Evolutionary conservation across 2,888 invertebrate genomes (phyloP).

Genomic region (Pelosia muscerda): DNA sequence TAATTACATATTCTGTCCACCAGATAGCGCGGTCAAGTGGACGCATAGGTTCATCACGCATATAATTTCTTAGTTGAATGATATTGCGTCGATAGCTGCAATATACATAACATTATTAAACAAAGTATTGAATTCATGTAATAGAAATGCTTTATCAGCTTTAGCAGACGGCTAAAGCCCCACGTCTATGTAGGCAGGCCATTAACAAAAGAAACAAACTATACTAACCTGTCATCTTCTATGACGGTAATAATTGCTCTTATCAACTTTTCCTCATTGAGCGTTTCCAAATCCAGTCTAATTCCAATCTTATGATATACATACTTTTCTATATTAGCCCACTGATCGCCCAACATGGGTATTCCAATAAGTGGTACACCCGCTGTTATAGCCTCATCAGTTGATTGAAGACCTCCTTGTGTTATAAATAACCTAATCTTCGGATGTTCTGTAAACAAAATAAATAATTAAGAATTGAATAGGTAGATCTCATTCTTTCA

Average conservation of each 20-base stretch:
- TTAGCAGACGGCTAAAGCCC: no score
- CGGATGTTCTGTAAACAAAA: conserved; percentile 59
- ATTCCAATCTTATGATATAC: conserved; percentile 27
- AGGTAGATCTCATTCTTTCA: no score
- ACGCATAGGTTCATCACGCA: conserved; percentile 3
- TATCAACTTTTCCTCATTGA: conserved; percentile 14
- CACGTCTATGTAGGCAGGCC: no score
- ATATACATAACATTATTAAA: not conserved
- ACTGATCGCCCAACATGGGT: conserved; percentile 69
- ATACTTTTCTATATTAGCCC: conserved; percentile 63
- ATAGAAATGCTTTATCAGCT: no score
- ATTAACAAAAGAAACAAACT: not conserved
- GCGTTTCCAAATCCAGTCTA: conserved; percentile 17
- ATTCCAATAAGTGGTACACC: conserved; percentile 70
- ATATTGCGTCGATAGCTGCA: conserved; percentile 17
- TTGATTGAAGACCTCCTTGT: conserved; percentile 75
- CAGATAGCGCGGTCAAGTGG: conserved; percentile 58
- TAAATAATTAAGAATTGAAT: not conserved
- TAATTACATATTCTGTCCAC: conserved; percentile 71
- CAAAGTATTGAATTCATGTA: no score
- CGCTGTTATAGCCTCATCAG: no score
- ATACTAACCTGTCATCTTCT: conserved; percentile 17
- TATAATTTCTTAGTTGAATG: conserved; percentile 1
- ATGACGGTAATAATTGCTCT: conserved; percentile 18
- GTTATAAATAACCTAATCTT: conserved; percentile 77